These are phyloP conservation scores for Manacus vitellinus DNA, from an alignment of 2,113 vertebrate species.

Conservation along the genomic window DNA sequence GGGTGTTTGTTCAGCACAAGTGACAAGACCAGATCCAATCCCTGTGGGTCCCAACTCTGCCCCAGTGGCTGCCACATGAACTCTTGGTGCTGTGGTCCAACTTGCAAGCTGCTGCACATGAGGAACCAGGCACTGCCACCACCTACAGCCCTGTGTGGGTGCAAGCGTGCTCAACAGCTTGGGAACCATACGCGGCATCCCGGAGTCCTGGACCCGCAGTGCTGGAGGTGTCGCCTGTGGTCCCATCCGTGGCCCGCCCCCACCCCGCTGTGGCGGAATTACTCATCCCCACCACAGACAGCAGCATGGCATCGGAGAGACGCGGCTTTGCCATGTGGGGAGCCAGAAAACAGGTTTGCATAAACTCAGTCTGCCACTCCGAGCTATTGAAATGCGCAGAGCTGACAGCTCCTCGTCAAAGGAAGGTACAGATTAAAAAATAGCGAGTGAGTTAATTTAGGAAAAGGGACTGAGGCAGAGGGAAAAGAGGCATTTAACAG, in stretches of 20 bases:
- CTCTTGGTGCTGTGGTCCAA: not conserved
- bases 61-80: accelerated
- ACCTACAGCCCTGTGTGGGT: accelerated
- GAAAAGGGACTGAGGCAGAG: not conserved
- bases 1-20: accelerated
- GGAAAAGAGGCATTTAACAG: not conserved
- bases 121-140: accelerated
- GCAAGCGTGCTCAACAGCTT: accelerated
- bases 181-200: not conserved
- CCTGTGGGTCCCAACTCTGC: not conserved
- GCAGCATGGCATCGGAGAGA: not conserved
- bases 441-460: not conserved
- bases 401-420: not conserved
- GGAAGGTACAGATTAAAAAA: slow-evolving; percentile 32
- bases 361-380: slow-evolving; percentile 37
- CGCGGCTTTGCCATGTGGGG: not conserved
- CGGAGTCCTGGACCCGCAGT: not conserved
- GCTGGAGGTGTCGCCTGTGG: not conserved
- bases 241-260: not conserved
- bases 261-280: not conserved
- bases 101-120: accelerated
- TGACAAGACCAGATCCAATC: not conserved
- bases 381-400: not conserved
- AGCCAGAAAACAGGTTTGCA: not conserved
- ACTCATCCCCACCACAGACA: not conserved